A percentile compares a stretch with the other conserved stretches of the same genome.
Evolutionary conservation across 2,113 vertebrate species (phyloP).

Genomic region (Chelonoidis abingdonii): DNA sequence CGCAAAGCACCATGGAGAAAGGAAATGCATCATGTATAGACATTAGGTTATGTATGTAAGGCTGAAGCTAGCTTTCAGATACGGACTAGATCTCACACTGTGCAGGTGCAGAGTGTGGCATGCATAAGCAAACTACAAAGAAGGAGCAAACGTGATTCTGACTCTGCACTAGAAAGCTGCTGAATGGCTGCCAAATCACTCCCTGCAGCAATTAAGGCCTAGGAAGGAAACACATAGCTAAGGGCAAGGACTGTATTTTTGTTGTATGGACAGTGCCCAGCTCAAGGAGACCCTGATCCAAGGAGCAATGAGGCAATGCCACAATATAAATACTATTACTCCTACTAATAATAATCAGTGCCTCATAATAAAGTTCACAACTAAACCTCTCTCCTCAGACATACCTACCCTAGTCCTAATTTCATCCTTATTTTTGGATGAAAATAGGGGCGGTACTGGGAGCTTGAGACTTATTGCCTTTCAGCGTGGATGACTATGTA

Average conservation of each 20-base stretch:
- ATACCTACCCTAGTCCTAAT: neutral
- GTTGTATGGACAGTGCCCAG: neutral
- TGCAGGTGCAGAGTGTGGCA: neutral
- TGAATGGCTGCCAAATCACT: neutral
- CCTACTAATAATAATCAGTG: neutral
- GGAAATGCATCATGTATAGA: neutral
- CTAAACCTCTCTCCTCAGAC: neutral
- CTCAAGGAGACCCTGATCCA: neutral
- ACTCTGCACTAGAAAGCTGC: neutral
- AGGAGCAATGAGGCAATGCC: neutral
- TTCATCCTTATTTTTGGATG: neutral
- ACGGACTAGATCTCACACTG: neutral
- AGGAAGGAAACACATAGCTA: neutral
- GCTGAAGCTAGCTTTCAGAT: neutral
- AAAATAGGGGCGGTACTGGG: neutral
- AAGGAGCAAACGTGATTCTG: rapidly evolving
- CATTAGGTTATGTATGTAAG: neutral
- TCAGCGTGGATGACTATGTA: neutral
- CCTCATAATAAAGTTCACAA: neutral
- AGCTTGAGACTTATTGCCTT: neutral
- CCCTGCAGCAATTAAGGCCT: neutral
- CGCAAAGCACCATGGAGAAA: rapidly evolving
- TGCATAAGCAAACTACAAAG: neutral
- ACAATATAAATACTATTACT: neutral
- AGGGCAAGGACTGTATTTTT: neutral